Evolutionary conservation across 1,140 invertebrate genomes (phyloP), one percentile per base, ranked within the genome.

Genomic region (Druon quercuslanigerum): DNA sequence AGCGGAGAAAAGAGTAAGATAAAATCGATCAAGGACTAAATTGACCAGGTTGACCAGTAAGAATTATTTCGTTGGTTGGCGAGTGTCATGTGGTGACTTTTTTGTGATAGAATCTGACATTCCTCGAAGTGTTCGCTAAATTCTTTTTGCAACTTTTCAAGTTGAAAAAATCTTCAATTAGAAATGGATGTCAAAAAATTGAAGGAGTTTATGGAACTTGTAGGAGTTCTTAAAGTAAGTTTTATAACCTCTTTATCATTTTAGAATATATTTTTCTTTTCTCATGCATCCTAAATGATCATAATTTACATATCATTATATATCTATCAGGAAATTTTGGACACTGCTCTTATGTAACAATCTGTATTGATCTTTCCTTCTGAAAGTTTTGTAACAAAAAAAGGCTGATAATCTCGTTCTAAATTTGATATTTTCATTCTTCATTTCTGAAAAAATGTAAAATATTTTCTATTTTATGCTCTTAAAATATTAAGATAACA

Each of bases 191-290:
- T 86, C 0, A 85, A 85, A 71, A 90, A 90, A 50, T 79, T 90
- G 2, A 86, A 93, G 50, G 92, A 94, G 85, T 94, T 94, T 81
- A 92, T 94, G 83, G 93, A 94, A 84, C 79, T 94, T 16, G 92
- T 94, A 20, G 94, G 93, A 4, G 89, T 91, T 82, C 81, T 94
- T 2, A 94, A 94, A 89, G 93, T 94, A 89, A 83, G 78, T 74
- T 11, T 57, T 3, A 71, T 72, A 25, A 50, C n/a, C 19, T 57
- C 51, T 72, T n/a, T 50, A 7, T 2, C 4, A 13, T 13, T 80
- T 19, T 51, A 52, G 50, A 77, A 20, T 40, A 72, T 4, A 56
- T 70, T 50, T 20, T 25, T 70, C 56, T 76, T 50, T 19, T 57
- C 13, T 70, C 11, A 46, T 11, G 4, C 8, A 46, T 46, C 40